Evolutionary conservation across 2,888 invertebrate species (phyloP).

Genomic region (Spodoptera exigua): DNA sequence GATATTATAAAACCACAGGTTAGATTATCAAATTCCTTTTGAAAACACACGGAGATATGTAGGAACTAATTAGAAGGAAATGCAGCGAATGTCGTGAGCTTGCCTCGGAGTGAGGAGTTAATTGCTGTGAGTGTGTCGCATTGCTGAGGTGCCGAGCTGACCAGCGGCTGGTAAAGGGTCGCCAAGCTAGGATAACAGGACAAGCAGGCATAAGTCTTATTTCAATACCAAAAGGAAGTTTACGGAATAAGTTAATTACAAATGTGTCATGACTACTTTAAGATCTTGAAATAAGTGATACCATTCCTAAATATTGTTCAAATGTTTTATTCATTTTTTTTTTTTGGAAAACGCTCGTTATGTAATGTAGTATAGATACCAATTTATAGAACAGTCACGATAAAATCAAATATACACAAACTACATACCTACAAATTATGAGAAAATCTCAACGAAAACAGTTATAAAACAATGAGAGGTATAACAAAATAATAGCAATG

Average conservation of each 20-base stretch:
- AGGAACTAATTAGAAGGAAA: slow-evolving; percentile 42
- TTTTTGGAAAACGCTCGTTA: too few species aligned
- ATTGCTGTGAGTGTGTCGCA: slow-evolving; percentile 36
- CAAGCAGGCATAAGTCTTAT: neutral
- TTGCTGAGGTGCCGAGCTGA: slow-evolving; percentile 2
- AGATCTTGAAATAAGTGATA: too few species aligned
- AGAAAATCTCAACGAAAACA: neutral
- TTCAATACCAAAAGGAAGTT: too few species aligned
- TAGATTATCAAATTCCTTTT: neutral
- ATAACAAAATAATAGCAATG: neutral
- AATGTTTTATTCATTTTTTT: too few species aligned
- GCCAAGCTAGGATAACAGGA: slow-evolving; percentile 20
- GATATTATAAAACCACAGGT: too few species aligned
- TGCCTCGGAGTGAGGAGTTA: slow-evolving; percentile 32
- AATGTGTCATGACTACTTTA: too few species aligned
- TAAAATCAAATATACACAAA: too few species aligned
- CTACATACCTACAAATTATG: too few species aligned
- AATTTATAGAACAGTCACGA: too few species aligned
- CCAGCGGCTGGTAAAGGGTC: neutral
- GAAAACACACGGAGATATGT: slow-evolving; percentile 7
- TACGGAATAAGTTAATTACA: too few species aligned
- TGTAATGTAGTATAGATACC: too few species aligned
- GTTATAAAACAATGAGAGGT: neutral
- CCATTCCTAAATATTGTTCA: too few species aligned
- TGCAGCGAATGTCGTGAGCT: slow-evolving; percentile 12